Evolutionary conservation across 2,797 vertebrate genomes (phyloP).

Genomic region (Cyprinella venusta): DNA sequence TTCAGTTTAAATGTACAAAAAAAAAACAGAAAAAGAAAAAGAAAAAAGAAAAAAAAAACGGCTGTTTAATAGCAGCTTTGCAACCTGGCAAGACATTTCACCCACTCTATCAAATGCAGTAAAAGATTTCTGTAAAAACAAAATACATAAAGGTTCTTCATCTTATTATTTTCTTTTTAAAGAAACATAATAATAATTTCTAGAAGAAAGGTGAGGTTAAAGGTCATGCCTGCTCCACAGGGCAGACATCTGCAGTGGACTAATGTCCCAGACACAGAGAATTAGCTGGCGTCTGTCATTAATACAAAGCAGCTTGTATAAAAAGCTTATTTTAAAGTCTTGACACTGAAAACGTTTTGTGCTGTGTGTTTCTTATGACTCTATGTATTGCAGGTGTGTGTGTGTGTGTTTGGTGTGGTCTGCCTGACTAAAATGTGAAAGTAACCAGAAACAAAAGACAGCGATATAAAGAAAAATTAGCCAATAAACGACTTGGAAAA

Average conservation of each 20-base stretch:
- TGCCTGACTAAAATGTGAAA: neutral
- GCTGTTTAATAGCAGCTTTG: conserved; percentile 88
- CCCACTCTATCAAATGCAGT: conserved; percentile 79
- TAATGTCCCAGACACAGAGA: conserved; percentile 78
- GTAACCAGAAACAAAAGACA: neutral
- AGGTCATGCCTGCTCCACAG: conserved; percentile 84
- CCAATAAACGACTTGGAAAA: neutral
- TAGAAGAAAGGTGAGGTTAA: conserved; percentile 57
- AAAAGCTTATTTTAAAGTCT: conserved; percentile 67
- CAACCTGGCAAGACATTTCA: conserved; percentile 84
- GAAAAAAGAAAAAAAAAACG: conserved; percentile 73
- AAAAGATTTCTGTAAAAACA: conserved; percentile 69
- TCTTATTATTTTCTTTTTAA: conserved; percentile 44
- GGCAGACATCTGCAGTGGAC: conserved; percentile 81
- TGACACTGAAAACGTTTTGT: conserved; percentile 56
- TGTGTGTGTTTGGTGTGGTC: conserved; percentile 10
- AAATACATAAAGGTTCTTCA: conserved; percentile 61
- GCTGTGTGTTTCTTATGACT: conserved; percentile 7
- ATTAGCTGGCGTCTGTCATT: conserved; percentile 69
- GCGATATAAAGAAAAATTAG: conserved; percentile 14
- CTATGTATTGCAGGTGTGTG: conserved; percentile 7
- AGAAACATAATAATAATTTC: conserved; percentile 37
- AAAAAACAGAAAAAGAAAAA: conserved; percentile 66
- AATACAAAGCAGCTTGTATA: conserved; percentile 75
- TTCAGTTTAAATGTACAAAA: conserved; percentile 86